phyloP scores from a whole-genome alignment of 2,888 invertebrate species.

The Limnephilus rhombicus region DNA sequence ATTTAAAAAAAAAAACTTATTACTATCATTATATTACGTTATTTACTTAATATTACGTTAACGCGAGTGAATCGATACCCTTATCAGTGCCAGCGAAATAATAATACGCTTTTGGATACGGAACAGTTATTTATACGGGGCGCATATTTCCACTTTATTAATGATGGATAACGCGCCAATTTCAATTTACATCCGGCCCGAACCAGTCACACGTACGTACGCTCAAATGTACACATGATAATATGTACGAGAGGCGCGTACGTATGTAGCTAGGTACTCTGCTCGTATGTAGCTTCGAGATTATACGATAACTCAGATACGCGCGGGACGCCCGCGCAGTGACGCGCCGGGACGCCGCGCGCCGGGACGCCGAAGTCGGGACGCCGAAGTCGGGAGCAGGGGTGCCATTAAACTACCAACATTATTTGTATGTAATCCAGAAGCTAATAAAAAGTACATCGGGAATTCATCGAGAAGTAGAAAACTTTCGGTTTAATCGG shows the following conservation, averaged over 20 bases:
- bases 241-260: background rate
- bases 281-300: conserved; percentile 1
- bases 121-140: background rate
- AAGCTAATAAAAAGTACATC: background rate
- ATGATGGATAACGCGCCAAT: conserved; percentile 1
- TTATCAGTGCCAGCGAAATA: background rate
- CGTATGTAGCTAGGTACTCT: background rate
- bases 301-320: background rate
- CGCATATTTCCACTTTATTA: background rate
- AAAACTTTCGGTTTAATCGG: background rate
- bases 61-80: background rate
- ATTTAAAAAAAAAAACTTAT: background rate
- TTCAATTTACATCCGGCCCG: conserved; percentile 1
- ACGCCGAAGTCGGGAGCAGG: background rate
- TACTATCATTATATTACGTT: background rate
- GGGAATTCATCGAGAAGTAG: background rate
- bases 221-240: background rate
- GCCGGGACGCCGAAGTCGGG: background rate
- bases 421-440: background rate
- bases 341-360: background rate
- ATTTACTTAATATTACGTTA: background rate
- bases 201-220: conserved; percentile 1
- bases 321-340: background rate
- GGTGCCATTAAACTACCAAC: background rate
- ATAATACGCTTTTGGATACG: background rate